phyloP scores from a whole-genome alignment of 2,113 vertebrate species.

The Chionomys nivalis region DNA sequence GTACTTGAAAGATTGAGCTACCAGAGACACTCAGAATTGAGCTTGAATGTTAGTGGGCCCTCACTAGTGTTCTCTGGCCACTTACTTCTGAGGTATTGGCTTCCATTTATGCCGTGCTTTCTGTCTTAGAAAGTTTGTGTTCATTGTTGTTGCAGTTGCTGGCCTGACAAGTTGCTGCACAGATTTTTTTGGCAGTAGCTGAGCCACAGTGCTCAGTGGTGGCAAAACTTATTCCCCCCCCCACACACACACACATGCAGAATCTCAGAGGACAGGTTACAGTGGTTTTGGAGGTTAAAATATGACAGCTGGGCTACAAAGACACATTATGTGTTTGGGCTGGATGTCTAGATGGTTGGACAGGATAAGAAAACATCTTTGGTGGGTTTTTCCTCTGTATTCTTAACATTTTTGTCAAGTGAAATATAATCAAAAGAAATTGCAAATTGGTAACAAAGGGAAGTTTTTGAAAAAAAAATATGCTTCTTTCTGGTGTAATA shows the following conservation, averaged over 20 bases:
- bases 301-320: not conserved
- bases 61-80: not conserved
- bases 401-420: not conserved
- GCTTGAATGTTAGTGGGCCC: not conserved
- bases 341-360: not conserved
- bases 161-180: not conserved
- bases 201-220: not conserved
- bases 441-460: not conserved
- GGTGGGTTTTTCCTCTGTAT: not conserved
- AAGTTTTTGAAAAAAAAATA: not conserved
- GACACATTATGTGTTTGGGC: not conserved
- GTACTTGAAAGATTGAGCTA: not conserved
- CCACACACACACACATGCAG: too few relatives aligned
- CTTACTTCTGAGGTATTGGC: not conserved
- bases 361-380: not conserved
- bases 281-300: not conserved
- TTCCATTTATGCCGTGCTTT: not conserved
- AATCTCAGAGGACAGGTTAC: not conserved
- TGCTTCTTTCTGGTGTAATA: not conserved
- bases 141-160: not conserved
- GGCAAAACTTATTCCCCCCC: not conserved
- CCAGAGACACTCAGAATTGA: not conserved
- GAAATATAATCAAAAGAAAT: not conserved
- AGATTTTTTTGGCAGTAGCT: not conserved
- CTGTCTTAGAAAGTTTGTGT: not conserved